Conservation (phyloP, 1,140 invertebrate species). For the Lepidostoma basale region DNA sequence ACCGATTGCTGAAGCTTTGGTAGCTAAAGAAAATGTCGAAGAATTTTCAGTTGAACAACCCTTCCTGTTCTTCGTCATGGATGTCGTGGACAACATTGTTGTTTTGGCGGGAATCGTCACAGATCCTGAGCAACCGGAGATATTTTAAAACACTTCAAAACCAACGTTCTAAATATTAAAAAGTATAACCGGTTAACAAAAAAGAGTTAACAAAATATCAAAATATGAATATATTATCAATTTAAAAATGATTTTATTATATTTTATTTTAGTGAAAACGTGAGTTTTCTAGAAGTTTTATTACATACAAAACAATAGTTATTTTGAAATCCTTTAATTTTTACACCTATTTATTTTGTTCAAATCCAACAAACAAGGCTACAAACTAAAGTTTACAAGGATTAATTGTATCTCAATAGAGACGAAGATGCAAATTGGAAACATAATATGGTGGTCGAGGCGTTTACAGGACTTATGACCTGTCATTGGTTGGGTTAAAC, state of each 20-base stretch:
- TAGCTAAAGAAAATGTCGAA: constrained; percentile 32
- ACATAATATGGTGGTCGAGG: too few species aligned
- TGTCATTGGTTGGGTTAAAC: too few species aligned
- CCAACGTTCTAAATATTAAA: too few species aligned
- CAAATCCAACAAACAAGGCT: too few species aligned
- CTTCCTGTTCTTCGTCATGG: constrained; percentile 71
- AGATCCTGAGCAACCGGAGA: constrained; percentile 53
- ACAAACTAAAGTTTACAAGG: too few species aligned
- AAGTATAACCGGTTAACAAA: too few species aligned
- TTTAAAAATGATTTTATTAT: constrained; percentile 24
- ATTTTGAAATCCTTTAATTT: neutral
- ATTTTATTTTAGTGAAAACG: neutral
- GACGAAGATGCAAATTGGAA: too few species aligned
- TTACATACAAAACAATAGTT: neutral
- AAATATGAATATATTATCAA: constrained; percentile 20
- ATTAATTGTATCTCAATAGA: too few species aligned
- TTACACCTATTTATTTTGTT: too few species aligned
- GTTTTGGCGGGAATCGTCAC: constrained; percentile 68
- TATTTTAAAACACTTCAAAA: constrained; percentile 40
- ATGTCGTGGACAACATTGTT: constrained; percentile 65
- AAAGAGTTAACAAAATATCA: constrained; percentile 28
- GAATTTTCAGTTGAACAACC: constrained; percentile 68
- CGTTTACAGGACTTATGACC: too few species aligned
- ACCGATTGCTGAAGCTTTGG: neutral
- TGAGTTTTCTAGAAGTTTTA: neutral